Evolutionary conservation across 2,113 vertebrate genomes (phyloP).

Genomic region (Eupsittula cactorum): DNA sequence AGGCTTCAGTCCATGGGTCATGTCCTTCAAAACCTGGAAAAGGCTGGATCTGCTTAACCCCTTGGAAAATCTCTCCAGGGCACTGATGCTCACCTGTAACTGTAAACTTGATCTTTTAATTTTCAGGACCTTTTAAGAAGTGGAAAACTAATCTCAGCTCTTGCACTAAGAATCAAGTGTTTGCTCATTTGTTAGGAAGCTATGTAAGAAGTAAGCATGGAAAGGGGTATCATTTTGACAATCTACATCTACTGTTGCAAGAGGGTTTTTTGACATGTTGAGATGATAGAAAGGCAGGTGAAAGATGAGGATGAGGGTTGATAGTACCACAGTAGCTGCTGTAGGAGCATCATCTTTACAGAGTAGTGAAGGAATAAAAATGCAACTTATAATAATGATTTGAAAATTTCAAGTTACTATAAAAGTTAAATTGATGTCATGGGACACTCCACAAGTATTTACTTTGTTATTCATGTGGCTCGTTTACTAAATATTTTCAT

Average conservation of each 20-base stretch:
- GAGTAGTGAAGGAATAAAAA: background rate
- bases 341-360: background rate
- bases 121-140: background rate
- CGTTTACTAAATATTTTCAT: background rate
- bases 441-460: background rate
- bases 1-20: background rate
- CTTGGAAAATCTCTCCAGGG: constrained; percentile 63
- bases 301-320: background rate
- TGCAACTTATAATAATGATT: background rate
- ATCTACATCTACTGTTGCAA: background rate
- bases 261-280: background rate
- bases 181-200: background rate
- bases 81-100: background rate
- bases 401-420: background rate
- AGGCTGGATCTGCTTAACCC: background rate
- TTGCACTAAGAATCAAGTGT: background rate
- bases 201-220: background rate
- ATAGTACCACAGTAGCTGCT: background rate
- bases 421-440: background rate
- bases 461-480: background rate
- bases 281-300: background rate
- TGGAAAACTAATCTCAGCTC: background rate
- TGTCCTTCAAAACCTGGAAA: constrained; percentile 49
- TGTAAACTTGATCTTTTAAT: background rate
- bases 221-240: background rate